Evolutionary conservation across 2,797 vertebrate genomes (phyloP), one percentile per base, ranked within the genome.

Genomic region (Sparidentex hasta): DNA sequence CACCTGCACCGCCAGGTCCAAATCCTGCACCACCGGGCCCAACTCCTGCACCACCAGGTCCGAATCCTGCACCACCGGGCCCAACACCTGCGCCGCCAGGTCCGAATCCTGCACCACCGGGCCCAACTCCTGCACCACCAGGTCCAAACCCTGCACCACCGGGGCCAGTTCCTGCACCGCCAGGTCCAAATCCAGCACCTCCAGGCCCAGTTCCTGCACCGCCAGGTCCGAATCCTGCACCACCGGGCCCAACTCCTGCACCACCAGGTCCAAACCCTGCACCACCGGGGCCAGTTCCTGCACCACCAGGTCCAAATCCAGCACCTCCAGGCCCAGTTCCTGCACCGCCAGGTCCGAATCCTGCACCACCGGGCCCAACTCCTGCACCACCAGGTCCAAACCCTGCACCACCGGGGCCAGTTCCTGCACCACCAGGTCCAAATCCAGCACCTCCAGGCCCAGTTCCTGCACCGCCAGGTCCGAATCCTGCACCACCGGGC

Each of bases 1-100:
- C 0, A n/a, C 88, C 90, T 1, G 67, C 8, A 0, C 88, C 90
- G 1, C 90, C 88, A n/a, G 88, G 85, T 0, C 83, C 85, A 9
- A 76, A 0, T n/a, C 81, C 82, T 1, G 77, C 33, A 2, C 88
- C 86, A 1, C 87, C 87, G 18, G 87, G 85, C 0, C 85, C 79
- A 44, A 73, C 0, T 0, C 84, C 87, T 0, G 72, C 20, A 0
- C 83, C 87, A 8, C 85, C 80, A 5, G 88, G 82, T 0, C 85
- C 80, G 44, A 78, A 0, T 9, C 90, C 87, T 0, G 73, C 17
- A 2, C 85, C 83, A 1, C 85, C 83, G 12, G 85, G 80, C 0
- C 79, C 80, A 41, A 62, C 0, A 21, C 91, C 88, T 0, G 74
- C 5, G 0, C 88, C 89, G 0, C 86, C 84, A 0, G 86, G 84